Evolutionary conservation across 2,888 invertebrate species (phyloP).

Genomic region (Antheraea assamensis): DNA sequence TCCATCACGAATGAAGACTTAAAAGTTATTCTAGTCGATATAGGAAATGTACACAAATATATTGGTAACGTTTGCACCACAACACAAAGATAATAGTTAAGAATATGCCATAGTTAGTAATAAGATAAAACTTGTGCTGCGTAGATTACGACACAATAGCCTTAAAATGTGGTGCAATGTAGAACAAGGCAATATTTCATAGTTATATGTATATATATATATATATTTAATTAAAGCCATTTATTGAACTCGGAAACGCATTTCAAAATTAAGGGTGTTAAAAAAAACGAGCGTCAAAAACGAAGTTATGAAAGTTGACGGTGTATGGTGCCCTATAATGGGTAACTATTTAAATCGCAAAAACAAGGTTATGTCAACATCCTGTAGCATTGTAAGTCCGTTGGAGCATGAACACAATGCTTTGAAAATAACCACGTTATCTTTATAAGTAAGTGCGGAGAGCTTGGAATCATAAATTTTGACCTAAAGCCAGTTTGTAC

Average conservation of each 20-base stretch:
- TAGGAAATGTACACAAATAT: too few relatives aligned
- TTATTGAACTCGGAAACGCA: conserved; percentile 27
- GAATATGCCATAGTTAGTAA: not conserved
- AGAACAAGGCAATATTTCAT: conserved; percentile 44
- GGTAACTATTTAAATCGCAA: conserved; percentile 25
- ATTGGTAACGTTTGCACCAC: not conserved
- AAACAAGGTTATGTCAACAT: conserved; percentile 34
- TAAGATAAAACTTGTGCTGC: conserved; percentile 25
- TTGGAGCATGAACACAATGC: conserved; percentile 40
- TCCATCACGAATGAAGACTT: not conserved
- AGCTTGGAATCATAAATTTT: conserved; percentile 16
- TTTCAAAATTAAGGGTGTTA: not conserved
- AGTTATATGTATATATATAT: conserved; percentile 20
- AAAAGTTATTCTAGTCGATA: not conserved
- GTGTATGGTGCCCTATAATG: not conserved
- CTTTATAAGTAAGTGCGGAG: conserved; percentile 16
- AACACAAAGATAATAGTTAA: not conserved
- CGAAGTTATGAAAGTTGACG: not conserved
- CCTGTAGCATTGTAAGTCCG: conserved; percentile 31
- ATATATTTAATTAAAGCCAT: not conserved
- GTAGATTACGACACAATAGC: conserved; percentile 35
- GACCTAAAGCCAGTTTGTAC: not conserved
- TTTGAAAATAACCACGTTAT: conserved; percentile 38
- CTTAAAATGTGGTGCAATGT: conserved; percentile 42
- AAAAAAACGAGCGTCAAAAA: too few relatives aligned